These are phyloP conservation scores for Allolobophora icterica DNA, from an alignment of 2,888 invertebrate genomes.

Conservation along the genomic window DNA sequence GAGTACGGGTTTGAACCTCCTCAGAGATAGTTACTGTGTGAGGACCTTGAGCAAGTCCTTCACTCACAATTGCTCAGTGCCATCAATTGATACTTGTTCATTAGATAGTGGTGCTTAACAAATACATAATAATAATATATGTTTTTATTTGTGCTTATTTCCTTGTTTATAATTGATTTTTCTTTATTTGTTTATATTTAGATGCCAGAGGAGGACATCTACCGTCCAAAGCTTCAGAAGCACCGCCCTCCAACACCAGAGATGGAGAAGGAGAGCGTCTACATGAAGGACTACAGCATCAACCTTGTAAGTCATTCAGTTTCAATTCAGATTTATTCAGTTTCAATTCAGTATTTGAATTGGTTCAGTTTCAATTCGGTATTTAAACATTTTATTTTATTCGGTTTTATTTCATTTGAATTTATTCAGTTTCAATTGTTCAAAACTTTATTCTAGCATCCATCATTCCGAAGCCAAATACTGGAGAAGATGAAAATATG, in stretches of 20 bases:
- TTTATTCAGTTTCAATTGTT: background rate
- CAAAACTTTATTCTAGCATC: conserved; percentile 13
- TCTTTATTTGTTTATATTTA: background rate
- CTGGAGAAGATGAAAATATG: conserved; percentile 29
- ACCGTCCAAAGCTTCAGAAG: background rate
- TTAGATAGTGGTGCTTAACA: no score
- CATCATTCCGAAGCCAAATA: background rate
- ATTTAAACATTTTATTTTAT: no score
- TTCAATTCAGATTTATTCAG: background rate
- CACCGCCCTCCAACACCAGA: background rate
- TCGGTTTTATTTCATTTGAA: no score
- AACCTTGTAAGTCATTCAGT: background rate
- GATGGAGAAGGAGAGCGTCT: conserved; percentile 12
- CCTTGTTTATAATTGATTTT: background rate
- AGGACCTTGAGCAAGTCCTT: no score
- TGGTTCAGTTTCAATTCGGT: no score
- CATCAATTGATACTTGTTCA: no score
- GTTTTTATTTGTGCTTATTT: background rate
- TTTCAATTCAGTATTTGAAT: background rate
- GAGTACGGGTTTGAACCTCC: no score
- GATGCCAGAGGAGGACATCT: conserved; percentile 12
- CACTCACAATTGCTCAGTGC: no score
- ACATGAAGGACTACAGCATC: conserved; percentile 21
- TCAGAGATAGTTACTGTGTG: no score
- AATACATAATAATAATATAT: no score